Evolutionary conservation across 2,888 invertebrate species (phyloP).

Genomic region (Hipparchia semele): DNA sequence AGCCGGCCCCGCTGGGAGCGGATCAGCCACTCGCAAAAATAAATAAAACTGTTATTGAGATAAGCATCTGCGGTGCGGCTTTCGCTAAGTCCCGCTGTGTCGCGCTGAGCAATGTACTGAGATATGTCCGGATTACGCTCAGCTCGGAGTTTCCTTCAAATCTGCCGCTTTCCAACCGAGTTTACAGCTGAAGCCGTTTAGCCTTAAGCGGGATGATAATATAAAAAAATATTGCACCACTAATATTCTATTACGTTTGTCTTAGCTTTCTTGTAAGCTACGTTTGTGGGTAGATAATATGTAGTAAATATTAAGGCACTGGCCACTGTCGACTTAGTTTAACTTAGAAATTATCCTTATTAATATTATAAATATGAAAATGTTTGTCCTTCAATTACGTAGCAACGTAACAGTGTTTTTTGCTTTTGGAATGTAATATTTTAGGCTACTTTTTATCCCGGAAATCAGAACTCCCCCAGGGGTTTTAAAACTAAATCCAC

Average conservation of each 20-base stretch:
- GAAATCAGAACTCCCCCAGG: no score
- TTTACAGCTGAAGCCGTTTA: conserved; percentile 73
- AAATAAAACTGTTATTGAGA: conserved; percentile 84
- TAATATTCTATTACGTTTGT: conserved; percentile 18
- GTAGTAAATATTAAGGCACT: no score
- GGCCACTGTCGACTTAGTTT: no score
- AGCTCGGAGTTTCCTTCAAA: conserved; percentile 61
- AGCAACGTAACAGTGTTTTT: no score
- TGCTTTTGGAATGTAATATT: no score
- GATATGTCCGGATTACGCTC: conserved; percentile 80
- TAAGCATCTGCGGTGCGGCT: conserved; percentile 81
- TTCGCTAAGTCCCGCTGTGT: conserved; percentile 81
- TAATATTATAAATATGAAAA: no score
- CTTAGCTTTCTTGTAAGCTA: not conserved
- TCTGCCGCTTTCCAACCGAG: conserved; percentile 68
- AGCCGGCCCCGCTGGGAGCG: conserved; percentile 71
- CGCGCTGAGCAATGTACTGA: conserved; percentile 80
- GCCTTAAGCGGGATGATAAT: conserved; percentile 50
- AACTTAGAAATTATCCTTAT: no score
- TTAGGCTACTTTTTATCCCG: no score
- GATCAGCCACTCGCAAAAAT: conserved; percentile 80
- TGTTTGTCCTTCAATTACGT: no score
- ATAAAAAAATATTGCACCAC: conserved; percentile 36
- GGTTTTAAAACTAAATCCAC: no score
- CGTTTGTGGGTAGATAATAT: not conserved